Conservation (phyloP, 2,888 invertebrate genomes). For the Steinernema carpocapsae region DNA sequence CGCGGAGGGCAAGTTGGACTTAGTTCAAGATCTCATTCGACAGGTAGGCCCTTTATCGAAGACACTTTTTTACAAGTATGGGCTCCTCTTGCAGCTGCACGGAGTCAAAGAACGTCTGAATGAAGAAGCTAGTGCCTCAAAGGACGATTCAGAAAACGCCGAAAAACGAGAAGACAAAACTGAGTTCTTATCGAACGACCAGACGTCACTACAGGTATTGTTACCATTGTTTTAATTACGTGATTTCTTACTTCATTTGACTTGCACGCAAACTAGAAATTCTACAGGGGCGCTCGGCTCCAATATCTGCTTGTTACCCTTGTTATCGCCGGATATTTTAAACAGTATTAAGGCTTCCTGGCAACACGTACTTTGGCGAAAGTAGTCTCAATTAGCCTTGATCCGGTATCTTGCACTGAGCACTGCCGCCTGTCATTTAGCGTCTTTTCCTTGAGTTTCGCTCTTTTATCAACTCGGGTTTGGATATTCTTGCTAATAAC, state of each 20-base stretch:
- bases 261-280: too few species aligned
- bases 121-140: conserved; percentile 41
- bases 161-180: conserved; percentile 30
- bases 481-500: too few species aligned
- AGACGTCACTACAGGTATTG: conserved; percentile 29
- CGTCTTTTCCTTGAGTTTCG: too few species aligned
- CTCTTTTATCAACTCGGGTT: too few species aligned
- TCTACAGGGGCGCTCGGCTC: too few species aligned
- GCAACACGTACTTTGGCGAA: too few species aligned
- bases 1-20: conserved; percentile 54
- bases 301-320: too few species aligned
- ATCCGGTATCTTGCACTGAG: too few species aligned
- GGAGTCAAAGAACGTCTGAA: conserved; percentile 57
- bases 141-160: conserved; percentile 28
- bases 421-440: too few species aligned
- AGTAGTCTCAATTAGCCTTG: too few species aligned
- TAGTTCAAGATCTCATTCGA: conserved; percentile 59
- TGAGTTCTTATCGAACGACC: conserved; percentile 28
- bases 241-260: neutral
- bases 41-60: conserved; percentile 50
- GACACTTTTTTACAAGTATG: conserved; percentile 35
- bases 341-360: too few species aligned
- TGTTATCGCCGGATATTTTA: too few species aligned
- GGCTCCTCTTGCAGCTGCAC: conserved; percentile 48
- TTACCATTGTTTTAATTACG: conserved; percentile 28